Evolutionary conservation across 2,797 vertebrate species (phyloP).

Genomic region (Delichon dasypus): DNA sequence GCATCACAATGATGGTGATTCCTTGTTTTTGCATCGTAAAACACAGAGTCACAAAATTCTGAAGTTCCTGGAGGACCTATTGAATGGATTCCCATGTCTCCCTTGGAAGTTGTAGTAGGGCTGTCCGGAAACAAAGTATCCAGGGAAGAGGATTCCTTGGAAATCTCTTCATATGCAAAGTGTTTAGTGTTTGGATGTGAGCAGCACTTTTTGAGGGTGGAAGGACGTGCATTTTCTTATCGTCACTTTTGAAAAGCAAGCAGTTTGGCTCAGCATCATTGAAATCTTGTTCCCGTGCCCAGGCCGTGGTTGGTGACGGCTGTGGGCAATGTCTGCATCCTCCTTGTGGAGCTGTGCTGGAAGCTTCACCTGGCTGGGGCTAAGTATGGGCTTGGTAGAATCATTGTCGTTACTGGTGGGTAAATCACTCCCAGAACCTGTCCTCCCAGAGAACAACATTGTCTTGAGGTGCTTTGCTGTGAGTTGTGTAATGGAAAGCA

Average conservation of each 20-base stretch:
- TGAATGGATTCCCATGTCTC: not conserved
- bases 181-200: not conserved
- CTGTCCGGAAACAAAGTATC: not conserved
- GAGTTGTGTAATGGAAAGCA: not conserved
- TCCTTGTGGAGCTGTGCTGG: not conserved
- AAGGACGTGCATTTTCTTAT: not conserved
- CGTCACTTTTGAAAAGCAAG: not conserved
- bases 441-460: not conserved
- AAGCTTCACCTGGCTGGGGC: not conserved
- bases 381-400: not conserved
- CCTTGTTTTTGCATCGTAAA: not conserved
- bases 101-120: not conserved
- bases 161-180: not conserved
- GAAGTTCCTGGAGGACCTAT: not conserved
- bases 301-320: rapidly evolving
- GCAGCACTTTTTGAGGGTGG: not conserved
- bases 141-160: not conserved
- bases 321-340: not conserved
- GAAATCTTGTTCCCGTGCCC: not conserved
- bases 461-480: not conserved
- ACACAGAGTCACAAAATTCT: not conserved
- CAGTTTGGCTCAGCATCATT: not conserved
- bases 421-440: not conserved
- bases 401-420: not conserved
- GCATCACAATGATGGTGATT: not conserved